These are phyloP conservation scores for Virgularia gustaviana DNA, from an alignment of 92 coral and sea anemone genomes.

Conservation along the genomic window DNA sequence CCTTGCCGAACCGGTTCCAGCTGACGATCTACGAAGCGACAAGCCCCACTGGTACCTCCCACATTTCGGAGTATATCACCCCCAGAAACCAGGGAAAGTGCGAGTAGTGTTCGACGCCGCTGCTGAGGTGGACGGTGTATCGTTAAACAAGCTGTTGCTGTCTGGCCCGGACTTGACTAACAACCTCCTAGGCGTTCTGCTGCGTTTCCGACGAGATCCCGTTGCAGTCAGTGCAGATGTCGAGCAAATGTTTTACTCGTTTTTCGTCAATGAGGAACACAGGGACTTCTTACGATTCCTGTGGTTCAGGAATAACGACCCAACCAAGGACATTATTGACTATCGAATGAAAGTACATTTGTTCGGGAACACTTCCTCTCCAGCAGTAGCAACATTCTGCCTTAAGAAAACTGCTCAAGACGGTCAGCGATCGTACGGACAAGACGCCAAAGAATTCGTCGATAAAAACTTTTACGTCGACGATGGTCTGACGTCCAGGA, in stretches of 20 bases:
- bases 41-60: too few species aligned
- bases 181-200: constrained; percentile 43
- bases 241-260: constrained; percentile 51
- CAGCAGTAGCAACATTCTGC: too few species aligned
- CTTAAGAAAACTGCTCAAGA: constrained; percentile 48
- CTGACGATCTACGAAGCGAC: neutral
- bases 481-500: too few species aligned
- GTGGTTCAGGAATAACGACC: constrained; percentile 43
- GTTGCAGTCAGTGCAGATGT: constrained; percentile 45
- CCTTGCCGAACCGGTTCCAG: constrained; percentile 39
- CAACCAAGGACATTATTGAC: constrained; percentile 24
- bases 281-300: constrained; percentile 51
- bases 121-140: constrained; percentile 33
- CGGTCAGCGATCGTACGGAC: constrained; percentile 34
- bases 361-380: too few species aligned
- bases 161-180: too few species aligned
- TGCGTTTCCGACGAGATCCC: constrained; percentile 46
- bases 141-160: constrained; percentile 43
- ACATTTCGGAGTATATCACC: constrained; percentile 41
- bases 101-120: constrained; percentile 52
- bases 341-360: constrained; percentile 45
- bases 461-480: too few species aligned
- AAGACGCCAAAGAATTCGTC: too few species aligned
- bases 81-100: constrained; percentile 38
- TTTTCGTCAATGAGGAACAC: constrained; percentile 27